Conservation (phyloP, 2,888 invertebrate species). For the Agrenia bidenticulata region DNA sequence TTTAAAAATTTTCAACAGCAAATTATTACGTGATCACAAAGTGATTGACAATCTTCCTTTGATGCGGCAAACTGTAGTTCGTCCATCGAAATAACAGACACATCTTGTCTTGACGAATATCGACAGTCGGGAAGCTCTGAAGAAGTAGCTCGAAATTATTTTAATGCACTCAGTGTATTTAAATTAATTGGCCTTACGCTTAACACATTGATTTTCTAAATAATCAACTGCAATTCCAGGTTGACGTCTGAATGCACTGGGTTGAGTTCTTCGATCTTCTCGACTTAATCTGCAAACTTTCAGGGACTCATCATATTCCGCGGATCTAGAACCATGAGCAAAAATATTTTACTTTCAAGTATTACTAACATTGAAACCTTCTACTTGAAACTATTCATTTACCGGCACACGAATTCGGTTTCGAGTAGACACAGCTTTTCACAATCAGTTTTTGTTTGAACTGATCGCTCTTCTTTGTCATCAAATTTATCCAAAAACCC, state of each 20-base stretch:
- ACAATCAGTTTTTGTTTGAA: slow-evolving; percentile 58
- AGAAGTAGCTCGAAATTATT: neutral
- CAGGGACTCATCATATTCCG: slow-evolving; percentile 59
- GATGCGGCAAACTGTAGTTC: slow-evolving; percentile 57
- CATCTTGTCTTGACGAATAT: slow-evolving; percentile 56
- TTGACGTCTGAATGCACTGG: slow-evolving; percentile 58
- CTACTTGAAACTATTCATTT: slow-evolving; percentile 21
- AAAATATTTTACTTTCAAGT: neutral
- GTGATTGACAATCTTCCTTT: slow-evolving; percentile 57
- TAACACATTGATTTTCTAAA: slow-evolving; percentile 62
- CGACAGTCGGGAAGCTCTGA: slow-evolving; percentile 58
- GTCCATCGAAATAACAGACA: slow-evolving; percentile 57
- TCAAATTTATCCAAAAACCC: slow-evolving; percentile 58
- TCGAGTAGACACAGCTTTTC: slow-evolving; percentile 60
- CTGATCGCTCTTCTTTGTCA: slow-evolving; percentile 56
- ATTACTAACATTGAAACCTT: neutral
- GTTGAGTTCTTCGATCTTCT: slow-evolving; percentile 61
- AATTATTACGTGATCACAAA: slow-evolving; percentile 57
- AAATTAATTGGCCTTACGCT: slow-evolving; percentile 55
- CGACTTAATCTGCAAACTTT: slow-evolving; percentile 59
- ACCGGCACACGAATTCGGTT: slow-evolving; percentile 59
- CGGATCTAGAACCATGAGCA: slow-evolving; percentile 55
- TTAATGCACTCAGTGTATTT: neutral
- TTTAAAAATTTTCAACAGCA: too few species aligned
- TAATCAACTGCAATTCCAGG: slow-evolving; percentile 59